Evolutionary conservation across 1,140 invertebrate genomes (phyloP).

Genomic region (Triops cancriformis): DNA sequence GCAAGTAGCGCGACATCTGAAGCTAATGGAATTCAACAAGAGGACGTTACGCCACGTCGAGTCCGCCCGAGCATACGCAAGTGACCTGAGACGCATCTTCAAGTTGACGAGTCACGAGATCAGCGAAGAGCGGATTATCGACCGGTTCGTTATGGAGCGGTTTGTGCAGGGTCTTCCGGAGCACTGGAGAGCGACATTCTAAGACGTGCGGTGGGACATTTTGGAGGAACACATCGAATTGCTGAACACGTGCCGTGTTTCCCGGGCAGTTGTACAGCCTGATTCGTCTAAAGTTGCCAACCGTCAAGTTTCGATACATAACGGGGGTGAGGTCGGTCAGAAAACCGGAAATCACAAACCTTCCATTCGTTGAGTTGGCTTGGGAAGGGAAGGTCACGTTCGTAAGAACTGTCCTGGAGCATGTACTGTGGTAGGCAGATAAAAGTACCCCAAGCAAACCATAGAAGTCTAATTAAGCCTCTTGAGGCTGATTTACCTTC

Average conservation of each 20-base stretch:
- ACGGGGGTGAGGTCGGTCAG: no score
- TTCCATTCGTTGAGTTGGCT: not conserved
- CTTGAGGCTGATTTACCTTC: no score
- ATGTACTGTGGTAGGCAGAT: no score
- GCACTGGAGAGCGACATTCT: not conserved
- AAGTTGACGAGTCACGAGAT: not conserved
- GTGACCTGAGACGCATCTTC: not conserved
- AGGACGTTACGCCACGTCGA: not conserved
- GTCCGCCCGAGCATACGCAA: not conserved
- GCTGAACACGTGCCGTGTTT: not conserved
- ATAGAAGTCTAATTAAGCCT: no score
- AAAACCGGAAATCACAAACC: not conserved
- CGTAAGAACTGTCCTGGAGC: not conserved
- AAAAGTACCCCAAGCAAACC: no score
- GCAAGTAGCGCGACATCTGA: not conserved
- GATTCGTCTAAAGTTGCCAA: not conserved
- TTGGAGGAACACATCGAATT: not conserved
- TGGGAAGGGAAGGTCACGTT: not conserved
- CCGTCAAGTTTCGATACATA: not conserved
- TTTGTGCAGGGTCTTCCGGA: not conserved
- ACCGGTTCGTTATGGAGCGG: no score
- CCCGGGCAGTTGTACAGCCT: not conserved
- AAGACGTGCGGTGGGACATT: not conserved
- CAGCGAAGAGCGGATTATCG: not conserved
- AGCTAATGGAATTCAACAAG: not conserved